A percentile compares a stretch with the other conserved stretches of the same genome.
Conservation (phyloP, 2,797 vertebrate genomes). For the Mastacembelus armatus region DNA sequence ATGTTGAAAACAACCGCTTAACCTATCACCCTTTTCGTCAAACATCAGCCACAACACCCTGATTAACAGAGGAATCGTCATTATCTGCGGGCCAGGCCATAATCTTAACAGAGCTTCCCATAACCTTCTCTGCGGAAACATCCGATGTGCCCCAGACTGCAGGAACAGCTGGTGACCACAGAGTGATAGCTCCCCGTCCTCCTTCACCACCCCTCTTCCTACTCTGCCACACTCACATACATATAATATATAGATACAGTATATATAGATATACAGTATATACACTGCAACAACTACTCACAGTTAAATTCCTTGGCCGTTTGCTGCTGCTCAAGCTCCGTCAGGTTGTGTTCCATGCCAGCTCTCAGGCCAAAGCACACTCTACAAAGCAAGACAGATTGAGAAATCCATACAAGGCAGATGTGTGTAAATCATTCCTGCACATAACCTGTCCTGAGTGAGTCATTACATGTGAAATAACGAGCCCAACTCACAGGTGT, state of each 20-base stretch:
- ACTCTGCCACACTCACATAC: too few species aligned
- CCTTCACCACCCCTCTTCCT: slow-evolving; percentile 18
- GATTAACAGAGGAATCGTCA: slow-evolving; percentile 74
- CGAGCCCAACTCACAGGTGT: too few species aligned
- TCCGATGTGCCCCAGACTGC: slow-evolving; percentile 71
- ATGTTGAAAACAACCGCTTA: slow-evolving; percentile 67
- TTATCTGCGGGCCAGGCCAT: slow-evolving; percentile 71
- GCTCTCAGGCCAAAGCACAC: slow-evolving; percentile 86
- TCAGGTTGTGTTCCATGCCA: slow-evolving; percentile 85
- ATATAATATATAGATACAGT: too few species aligned
- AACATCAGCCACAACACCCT: slow-evolving; percentile 83
- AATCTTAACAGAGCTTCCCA: slow-evolving; percentile 79
- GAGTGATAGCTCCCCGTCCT: slow-evolving; percentile 61
- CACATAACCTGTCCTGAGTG: slow-evolving; percentile 57
- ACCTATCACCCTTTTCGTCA: slow-evolving; percentile 75
- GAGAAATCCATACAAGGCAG: slow-evolving; percentile 49
- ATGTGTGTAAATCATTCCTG: slow-evolving; percentile 70
- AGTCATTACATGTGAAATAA: slow-evolving; percentile 65
- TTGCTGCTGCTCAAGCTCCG: slow-evolving; percentile 77
- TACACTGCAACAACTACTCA: slow-evolving; percentile 74
- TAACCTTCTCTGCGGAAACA: slow-evolving; percentile 84
- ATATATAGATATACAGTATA: too few species aligned
- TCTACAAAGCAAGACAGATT: slow-evolving; percentile 77
- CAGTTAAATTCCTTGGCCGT: slow-evolving; percentile 71
- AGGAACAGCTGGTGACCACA: slow-evolving; percentile 81